Evolutionary conservation across 2,113 vertebrate genomes (phyloP), one percentile per base, ranked within the genome.

Genomic region (Hippocampus guttulatus): DNA sequence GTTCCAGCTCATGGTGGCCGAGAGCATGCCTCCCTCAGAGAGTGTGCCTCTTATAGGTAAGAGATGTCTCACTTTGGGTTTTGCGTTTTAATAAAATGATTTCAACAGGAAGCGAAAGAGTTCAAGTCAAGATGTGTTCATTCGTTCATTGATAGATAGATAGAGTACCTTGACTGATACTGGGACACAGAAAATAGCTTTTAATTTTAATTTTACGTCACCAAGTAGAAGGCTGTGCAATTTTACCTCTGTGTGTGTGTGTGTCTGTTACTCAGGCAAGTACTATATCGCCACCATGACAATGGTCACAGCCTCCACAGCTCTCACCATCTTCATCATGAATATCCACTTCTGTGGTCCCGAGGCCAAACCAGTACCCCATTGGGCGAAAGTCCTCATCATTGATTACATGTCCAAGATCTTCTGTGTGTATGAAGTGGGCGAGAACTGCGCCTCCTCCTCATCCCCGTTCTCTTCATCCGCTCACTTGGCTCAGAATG

Each of bases 281-380:
- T 99, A 99, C 88, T 99, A 99, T 76, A 96, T 99, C 75, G 96
- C 96, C 45, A 99, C 96, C 0, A 99, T 98, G 97, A 97, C 95
- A 8, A 94, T 99, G 94, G 95, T 98, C 84, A 98, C 97, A 11
- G 97, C 96, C 25, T 99, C 97, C 70, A 98, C 97, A 0, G 92
- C 96, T 0, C 51, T 98, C 86, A 98, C 96, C 8, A 99, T 99
- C 83, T 97, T 99, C 88, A 96, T 98, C 81, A 99, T 99, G 97
- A 98, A 99, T 67, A 95, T 99, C 68, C 97, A 99, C 78, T 96
- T 97, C 72, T 99, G 96, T 23, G 96, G 97, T 20, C 92, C 95
- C 0, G 97, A 98, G 82, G 96, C 97, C 78, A 96, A 93, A 80
- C 96, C 97, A 1, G 96, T 99, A 52, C 97, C 97, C 0, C 93